A percentile compares a stretch with the other conserved stretches of the same genome.
Evolutionary conservation across 1,140 invertebrate genomes (phyloP).

Genomic region (Vollenhovia emeryi): DNA sequence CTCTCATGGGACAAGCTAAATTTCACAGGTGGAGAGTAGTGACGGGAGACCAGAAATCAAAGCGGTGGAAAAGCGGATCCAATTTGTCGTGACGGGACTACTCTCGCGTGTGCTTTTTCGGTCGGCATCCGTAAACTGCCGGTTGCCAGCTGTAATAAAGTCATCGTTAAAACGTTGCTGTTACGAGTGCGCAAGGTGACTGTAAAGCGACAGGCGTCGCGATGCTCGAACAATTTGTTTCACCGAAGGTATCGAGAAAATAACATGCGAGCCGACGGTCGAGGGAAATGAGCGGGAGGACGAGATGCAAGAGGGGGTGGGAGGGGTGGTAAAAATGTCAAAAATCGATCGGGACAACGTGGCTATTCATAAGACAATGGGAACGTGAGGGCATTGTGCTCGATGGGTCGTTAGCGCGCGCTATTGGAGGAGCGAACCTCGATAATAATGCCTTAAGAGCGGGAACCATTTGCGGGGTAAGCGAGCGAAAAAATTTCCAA

Average conservation of each 20-base stretch:
- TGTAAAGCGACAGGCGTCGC: slow-evolving; percentile 45
- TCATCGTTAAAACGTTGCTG: slow-evolving; percentile 42
- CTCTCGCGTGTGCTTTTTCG: slow-evolving; percentile 8
- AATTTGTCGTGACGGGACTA: slow-evolving; percentile 34
- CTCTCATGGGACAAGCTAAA: not conserved
- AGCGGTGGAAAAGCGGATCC: slow-evolving; percentile 27
- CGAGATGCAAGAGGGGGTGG: no score
- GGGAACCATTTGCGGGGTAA: slow-evolving; percentile 36
- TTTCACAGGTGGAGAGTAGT: not conserved
- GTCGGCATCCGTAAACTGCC: slow-evolving; percentile 35
- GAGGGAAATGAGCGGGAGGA: not conserved
- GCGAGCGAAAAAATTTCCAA: slow-evolving; percentile 53
- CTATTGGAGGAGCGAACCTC: not conserved
- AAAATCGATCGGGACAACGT: slow-evolving; percentile 11
- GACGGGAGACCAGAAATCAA: slow-evolving; percentile 13
- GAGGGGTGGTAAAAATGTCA: slow-evolving; percentile 27
- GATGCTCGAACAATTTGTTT: slow-evolving; percentile 11
- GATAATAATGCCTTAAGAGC: slow-evolving; percentile 46
- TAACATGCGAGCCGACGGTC: not conserved
- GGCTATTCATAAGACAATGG: slow-evolving; percentile 35
- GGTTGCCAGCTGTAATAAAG: slow-evolving; percentile 36
- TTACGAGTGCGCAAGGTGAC: not conserved
- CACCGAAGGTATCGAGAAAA: slow-evolving; percentile 32
- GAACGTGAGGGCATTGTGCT: slow-evolving; percentile 35
- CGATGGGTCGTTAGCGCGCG: slow-evolving; percentile 35